phyloP scores from a whole-genome alignment of 2,113 vertebrate genomes.

The Bolborhynchus lineola region DNA sequence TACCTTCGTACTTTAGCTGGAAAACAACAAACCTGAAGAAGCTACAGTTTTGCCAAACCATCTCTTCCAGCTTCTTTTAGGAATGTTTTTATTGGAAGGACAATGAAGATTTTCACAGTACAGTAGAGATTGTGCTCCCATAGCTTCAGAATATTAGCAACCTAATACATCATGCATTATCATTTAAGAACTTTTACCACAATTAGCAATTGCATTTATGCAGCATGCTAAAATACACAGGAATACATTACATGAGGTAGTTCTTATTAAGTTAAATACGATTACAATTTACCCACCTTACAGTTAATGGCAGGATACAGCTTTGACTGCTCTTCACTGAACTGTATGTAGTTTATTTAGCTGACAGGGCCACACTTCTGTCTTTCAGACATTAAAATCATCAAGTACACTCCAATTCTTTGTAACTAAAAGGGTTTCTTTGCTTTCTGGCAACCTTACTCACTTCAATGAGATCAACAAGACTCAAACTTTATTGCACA shows the following conservation, averaged over 20 bases:
- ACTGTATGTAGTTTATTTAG: neutral
- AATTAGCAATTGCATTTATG: neutral
- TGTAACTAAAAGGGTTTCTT: neutral
- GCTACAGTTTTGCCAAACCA: neutral
- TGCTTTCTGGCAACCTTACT: neutral
- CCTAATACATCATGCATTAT: neutral
- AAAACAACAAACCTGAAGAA: conserved; percentile 1
- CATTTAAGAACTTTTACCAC: neutral
- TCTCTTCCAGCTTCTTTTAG: neutral
- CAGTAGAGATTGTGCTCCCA: neutral
- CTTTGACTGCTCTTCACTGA: neutral
- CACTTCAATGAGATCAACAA: neutral
- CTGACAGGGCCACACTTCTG: neutral
- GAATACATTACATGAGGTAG: neutral
- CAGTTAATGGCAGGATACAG: neutral
- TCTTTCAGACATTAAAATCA: neutral
- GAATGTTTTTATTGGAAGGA: neutral
- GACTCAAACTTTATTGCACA: neutral
- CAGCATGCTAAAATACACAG: neutral
- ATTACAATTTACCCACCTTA: neutral
- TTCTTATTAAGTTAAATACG: neutral
- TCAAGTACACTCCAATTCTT: neutral
- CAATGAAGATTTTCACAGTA: neutral
- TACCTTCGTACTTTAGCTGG: conserved; percentile 34
- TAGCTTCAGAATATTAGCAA: neutral